These are phyloP conservation scores for Microcebus griseorufus DNA, from an alignment of 2,113 vertebrate genomes.

Conservation along the genomic window DNA sequence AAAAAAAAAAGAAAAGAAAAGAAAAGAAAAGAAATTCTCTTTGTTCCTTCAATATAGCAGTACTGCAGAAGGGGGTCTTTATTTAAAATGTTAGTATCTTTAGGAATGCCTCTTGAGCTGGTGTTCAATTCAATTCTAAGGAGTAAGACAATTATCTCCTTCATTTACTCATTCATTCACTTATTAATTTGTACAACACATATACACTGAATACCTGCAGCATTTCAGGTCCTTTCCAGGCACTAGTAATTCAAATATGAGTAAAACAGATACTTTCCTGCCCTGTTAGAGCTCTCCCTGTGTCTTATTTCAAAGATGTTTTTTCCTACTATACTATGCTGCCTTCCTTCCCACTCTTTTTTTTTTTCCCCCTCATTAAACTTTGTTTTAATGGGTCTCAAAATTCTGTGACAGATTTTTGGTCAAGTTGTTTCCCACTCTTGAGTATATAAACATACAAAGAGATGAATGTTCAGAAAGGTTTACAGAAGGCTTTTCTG, in stretches of 20 bases:
- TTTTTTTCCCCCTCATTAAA: no score
- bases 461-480: neutral
- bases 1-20: no score
- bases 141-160: neutral
- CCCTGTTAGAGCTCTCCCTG: neutral
- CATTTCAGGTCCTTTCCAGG: neutral
- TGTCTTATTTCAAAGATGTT: neutral
- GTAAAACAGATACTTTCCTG: neutral
- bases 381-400: no score
- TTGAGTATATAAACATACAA: neutral
- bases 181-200: neutral
- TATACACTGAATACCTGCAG: neutral
- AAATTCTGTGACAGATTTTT: no score
- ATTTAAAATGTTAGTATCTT: neutral
- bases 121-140: neutral
- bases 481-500: neutral
- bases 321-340: neutral
- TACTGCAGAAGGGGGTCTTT: neutral
- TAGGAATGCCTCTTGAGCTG: neutral
- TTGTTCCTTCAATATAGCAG: neutral
- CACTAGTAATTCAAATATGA: neutral
- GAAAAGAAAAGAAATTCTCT: no score
- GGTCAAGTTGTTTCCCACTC: neutral
- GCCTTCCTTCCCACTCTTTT: neutral
- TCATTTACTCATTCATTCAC: neutral